Percentiles rank a stretch among this genome's conserved stretches.
phyloP scores from a whole-genome alignment of 2,888 invertebrate species.

The Parochlus steinenii region DNA sequence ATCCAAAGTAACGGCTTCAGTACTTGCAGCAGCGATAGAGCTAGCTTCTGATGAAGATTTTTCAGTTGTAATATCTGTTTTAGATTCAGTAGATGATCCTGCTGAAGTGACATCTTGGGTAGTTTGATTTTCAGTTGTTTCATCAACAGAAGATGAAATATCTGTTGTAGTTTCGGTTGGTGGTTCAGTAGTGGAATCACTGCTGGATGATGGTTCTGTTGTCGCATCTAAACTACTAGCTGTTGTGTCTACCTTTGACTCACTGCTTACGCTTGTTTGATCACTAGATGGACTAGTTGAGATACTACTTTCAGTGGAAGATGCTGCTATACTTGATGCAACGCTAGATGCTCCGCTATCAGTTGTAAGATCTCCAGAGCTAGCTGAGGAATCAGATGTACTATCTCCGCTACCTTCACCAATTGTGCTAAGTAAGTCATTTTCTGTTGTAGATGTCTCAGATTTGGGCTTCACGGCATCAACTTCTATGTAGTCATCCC shows the following conservation, averaged over 20 bases:
- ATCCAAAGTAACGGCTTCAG: neutral
- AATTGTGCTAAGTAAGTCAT: neutral
- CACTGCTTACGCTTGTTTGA: too few relatives aligned
- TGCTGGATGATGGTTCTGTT: neutral
- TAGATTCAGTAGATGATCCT: constrained; percentile 11
- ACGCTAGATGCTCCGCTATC: neutral
- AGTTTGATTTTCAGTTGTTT: neutral
- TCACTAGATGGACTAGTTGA: neutral
- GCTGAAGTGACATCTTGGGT: constrained; percentile 2
- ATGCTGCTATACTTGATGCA: neutral
- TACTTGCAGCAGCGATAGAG: neutral
- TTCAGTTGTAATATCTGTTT: constrained; percentile 4
- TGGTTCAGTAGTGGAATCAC: neutral
- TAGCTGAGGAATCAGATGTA: neutral
- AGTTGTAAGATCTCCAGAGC: neutral
- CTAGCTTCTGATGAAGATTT: constrained; percentile 5
- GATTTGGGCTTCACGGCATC: constrained; percentile 18
- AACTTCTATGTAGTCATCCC: constrained; percentile 18
- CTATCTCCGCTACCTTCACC: neutral
- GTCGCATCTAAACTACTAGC: neutral
- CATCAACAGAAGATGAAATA: neutral
- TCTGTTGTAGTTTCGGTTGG: constrained; percentile 3
- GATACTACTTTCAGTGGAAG: neutral
- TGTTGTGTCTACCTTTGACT: too few relatives aligned
- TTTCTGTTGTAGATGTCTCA: neutral